phyloP scores from a whole-genome alignment of 2,888 invertebrate genomes.

The Dorcus hopei region DNA sequence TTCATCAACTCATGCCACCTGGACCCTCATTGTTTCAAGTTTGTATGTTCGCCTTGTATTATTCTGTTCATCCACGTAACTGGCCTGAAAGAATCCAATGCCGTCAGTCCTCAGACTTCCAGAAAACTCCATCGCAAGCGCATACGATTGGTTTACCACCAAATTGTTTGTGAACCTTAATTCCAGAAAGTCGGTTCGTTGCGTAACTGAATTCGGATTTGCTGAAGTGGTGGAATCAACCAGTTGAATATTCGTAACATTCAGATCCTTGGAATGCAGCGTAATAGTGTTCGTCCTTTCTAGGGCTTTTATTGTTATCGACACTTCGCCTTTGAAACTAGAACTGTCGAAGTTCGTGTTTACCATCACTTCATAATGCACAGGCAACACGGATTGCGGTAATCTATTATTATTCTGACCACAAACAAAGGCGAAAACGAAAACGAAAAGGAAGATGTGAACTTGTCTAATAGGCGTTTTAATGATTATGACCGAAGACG shows the following conservation, averaged over 20 bases:
- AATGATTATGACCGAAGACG: too few relatives aligned
- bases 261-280: conserved; percentile 11
- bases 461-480: too few relatives aligned
- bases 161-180: background rate
- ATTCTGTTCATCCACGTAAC: conserved; percentile 2
- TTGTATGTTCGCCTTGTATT: background rate
- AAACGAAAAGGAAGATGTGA: too few relatives aligned
- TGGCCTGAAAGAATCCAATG: conserved; percentile 12
- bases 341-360: conserved; percentile 5
- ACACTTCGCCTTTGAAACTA: conserved; percentile 16
- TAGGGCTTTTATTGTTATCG: conserved; percentile 11
- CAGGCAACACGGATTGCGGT: conserved; percentile 15
- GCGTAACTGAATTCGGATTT: background rate
- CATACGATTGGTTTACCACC: background rate
- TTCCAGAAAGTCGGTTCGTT: conserved; percentile 7
- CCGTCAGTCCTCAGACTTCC: background rate
- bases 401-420: conserved; percentile 2
- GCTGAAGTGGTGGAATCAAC: too few relatives aligned
- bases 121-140: conserved; percentile 4
- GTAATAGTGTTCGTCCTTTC: conserved; percentile 10
- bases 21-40: too few relatives aligned
- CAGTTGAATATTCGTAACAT: too few relatives aligned
- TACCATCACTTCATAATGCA: conserved; percentile 15
- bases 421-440: too few relatives aligned
- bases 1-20: too few relatives aligned